phyloP scores from a whole-genome alignment of 2,113 vertebrate genomes.

The Phaethon lepturus region DNA sequence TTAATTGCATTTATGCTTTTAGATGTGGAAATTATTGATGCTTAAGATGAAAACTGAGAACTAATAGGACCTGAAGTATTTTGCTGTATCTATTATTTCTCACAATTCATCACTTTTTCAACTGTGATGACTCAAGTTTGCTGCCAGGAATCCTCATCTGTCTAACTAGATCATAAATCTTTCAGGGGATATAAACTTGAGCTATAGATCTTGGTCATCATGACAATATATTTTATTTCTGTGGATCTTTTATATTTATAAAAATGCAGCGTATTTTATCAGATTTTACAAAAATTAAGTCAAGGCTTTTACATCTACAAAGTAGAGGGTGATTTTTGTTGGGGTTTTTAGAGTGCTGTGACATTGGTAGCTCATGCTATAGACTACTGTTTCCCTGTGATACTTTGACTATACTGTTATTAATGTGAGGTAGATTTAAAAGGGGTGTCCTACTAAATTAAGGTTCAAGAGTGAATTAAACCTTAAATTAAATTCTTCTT shows the following conservation, averaged over 20 bases:
- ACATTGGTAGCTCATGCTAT: background rate
- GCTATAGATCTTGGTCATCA: background rate
- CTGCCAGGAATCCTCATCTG: background rate
- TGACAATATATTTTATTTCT: background rate
- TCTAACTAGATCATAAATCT: background rate
- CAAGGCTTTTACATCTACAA: background rate
- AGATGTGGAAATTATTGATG: slow-evolving; percentile 7
- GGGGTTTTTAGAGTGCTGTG: background rate
- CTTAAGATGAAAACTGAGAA: background rate
- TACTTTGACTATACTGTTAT: background rate
- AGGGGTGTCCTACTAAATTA: background rate
- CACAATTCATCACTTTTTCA: slow-evolving; percentile 1
- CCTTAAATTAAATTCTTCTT: background rate
- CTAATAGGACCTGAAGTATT: slow-evolving; percentile 10
- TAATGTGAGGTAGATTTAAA: background rate
- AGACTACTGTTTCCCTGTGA: background rate
- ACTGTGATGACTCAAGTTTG: background rate
- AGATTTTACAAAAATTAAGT: background rate
- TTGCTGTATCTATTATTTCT: background rate
- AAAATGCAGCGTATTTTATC: background rate
- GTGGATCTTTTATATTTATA: background rate
- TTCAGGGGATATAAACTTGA: background rate
- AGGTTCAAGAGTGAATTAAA: background rate
- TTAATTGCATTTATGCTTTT: slow-evolving; percentile 27
- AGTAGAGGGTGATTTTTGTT: background rate